Percentiles rank a stretch among this genome's conserved stretches.
phyloP scores from a whole-genome alignment of 2,113 vertebrate genomes.

The Eretmochelys imbricata region DNA sequence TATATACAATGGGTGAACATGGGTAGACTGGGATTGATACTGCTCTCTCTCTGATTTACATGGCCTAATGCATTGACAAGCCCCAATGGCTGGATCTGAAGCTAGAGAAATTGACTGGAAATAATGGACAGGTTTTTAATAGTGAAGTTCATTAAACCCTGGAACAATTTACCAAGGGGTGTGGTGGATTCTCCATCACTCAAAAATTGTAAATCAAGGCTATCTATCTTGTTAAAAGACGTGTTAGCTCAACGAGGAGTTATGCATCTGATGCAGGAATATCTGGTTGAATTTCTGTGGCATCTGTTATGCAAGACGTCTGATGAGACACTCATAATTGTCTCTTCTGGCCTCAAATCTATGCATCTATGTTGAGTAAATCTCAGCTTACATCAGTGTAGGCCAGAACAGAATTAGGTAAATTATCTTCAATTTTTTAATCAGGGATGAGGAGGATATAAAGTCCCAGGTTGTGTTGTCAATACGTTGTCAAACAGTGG shows the following conservation, averaged over 20 bases:
- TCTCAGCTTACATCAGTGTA: neutral
- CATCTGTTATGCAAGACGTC: neutral
- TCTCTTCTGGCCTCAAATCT: neutral
- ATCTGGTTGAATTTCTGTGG: neutral
- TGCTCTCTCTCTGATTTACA: neutral
- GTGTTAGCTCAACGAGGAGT: neutral
- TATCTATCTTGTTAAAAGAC: neutral
- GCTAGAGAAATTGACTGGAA: neutral
- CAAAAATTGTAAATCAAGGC: neutral
- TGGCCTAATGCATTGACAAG: neutral
- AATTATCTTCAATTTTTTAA: neutral
- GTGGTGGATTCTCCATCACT: neutral
- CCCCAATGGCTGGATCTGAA: neutral
- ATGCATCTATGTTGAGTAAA: neutral
- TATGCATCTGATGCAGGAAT: neutral
- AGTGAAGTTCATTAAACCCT: neutral
- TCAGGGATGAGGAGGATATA: neutral
- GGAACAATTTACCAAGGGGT: neutral
- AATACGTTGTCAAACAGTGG: neutral
- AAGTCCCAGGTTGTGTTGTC: neutral
- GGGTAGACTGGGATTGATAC: neutral
- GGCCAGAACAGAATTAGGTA: neutral
- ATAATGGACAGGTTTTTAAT: neutral
- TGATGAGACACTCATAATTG: neutral
- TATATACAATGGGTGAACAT: neutral